Conservation (phyloP, 2,113 vertebrate genomes). For the Hydrochoerus hydrochaeris region DNA sequence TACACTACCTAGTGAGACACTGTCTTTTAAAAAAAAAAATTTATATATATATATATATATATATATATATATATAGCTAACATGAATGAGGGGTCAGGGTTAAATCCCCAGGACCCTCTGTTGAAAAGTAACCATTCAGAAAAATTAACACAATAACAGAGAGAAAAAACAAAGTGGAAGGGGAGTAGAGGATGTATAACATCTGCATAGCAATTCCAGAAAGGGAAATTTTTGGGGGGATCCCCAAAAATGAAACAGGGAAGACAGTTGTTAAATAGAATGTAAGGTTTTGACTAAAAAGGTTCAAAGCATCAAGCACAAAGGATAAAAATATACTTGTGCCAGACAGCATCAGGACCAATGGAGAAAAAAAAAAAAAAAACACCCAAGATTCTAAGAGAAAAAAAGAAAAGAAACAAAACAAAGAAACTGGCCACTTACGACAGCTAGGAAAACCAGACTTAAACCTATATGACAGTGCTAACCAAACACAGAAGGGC, state of each 20-base stretch:
- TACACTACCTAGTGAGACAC: neutral
- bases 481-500: neutral
- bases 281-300: neutral
- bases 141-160: neutral
- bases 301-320: neutral
- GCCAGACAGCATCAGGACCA: neutral
- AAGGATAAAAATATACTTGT: neutral
- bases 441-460: neutral
- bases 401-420: neutral
- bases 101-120: neutral
- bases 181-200: neutral
- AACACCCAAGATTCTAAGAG: neutral
- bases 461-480: neutral
- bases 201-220: neutral
- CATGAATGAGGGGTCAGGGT: neutral
- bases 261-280: neutral
- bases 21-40: neutral
- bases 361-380: too few relatives aligned
- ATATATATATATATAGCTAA: too few relatives aligned
- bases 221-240: neutral
- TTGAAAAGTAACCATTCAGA: neutral
- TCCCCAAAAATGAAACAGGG: neutral
- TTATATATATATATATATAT: too few relatives aligned
- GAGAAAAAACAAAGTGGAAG: neutral
- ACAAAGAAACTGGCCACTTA: neutral